A percentile compares a stretch with the other conserved stretches of the same genome.
phyloP scores from a whole-genome alignment of 1,140 invertebrate species.

The Papilio polyxenes region DNA sequence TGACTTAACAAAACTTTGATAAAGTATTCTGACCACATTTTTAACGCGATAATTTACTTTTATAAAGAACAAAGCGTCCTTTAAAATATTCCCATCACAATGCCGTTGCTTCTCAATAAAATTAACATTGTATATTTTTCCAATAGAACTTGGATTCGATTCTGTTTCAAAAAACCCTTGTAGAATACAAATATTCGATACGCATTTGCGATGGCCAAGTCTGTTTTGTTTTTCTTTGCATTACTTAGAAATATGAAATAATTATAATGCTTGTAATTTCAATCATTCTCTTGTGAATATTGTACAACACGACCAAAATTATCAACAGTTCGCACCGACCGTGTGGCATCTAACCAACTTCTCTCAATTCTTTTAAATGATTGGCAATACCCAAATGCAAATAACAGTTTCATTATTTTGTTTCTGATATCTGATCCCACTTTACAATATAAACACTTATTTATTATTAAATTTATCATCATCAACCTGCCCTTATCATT shows the following conservation, averaged over 20 bases:
- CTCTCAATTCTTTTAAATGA: no score
- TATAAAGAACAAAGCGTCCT: slow-evolving; percentile 23
- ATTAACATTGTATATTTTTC: slow-evolving; percentile 27
- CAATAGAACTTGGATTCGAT: slow-evolving; percentile 19
- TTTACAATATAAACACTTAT: neutral
- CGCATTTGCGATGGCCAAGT: neutral
- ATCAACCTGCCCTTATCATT: no score
- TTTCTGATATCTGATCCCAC: no score
- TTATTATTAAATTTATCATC: no score
- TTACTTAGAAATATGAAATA: no score
- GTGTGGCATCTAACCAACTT: no score
- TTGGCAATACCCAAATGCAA: no score
- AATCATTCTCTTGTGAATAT: neutral
- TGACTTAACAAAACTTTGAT: neutral
- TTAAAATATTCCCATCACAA: slow-evolving; percentile 26
- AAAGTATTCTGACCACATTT: neutral
- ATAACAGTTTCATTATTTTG: no score
- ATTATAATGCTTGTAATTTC: neutral
- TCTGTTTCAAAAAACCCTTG: slow-evolving; percentile 1
- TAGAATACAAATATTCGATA: neutral
- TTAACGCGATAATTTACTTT: slow-evolving; percentile 21
- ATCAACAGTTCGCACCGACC: no score
- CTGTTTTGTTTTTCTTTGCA: neutral
- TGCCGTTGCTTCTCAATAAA: neutral
- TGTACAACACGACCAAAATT: neutral